These are phyloP conservation scores for cattle (Bos taurus) DNA, from an alignment of 2,113 vertebrate species.

Conservation along the genomic window ARS-UCD2.0 NC_037338.1:84734501-84735000, in stretches of 20 bases:
- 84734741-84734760: not conserved
- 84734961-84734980: conserved; percentile 8
- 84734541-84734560: not conserved
- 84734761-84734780: not conserved
- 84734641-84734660: not conserved
- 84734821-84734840: not conserved
- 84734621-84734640: not conserved
- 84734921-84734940: not conserved
- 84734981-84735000: not conserved
- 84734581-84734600: not conserved
- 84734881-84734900: not conserved
- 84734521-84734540: not conserved
- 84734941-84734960: conserved; percentile 11
- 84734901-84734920: not conserved
- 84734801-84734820: not conserved
- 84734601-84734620: not conserved
- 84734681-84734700: not conserved
- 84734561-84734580: not conserved
- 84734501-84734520: not conserved
- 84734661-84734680: not conserved
- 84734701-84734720: not conserved
- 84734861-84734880: not conserved
- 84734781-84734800: not conserved
- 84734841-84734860: not conserved
- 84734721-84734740: not conserved